Evolutionary conservation across 2,113 vertebrate genomes (phyloP).

Genomic region (Rissa tridactyla): DNA sequence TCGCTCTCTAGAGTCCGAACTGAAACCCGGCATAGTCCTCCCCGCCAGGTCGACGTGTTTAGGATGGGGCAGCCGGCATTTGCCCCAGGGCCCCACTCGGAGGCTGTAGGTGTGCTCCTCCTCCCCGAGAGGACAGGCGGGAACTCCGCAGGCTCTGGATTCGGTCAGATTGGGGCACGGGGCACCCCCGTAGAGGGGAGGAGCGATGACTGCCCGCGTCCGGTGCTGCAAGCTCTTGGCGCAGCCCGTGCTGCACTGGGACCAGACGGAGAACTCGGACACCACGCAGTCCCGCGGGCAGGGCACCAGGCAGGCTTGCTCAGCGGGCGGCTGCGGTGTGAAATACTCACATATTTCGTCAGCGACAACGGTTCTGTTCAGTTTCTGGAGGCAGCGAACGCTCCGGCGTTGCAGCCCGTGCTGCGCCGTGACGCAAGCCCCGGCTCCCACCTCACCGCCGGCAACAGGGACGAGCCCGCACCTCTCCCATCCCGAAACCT

Average conservation of each 20-base stretch:
- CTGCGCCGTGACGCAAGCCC: slow-evolving; percentile 87
- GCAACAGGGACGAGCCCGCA: slow-evolving; percentile 76
- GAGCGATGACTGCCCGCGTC: slow-evolving; percentile 80
- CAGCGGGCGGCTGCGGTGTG: slow-evolving; percentile 76
- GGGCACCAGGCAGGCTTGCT: slow-evolving; percentile 93
- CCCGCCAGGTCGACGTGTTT: slow-evolving; percentile 72
- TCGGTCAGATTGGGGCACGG: slow-evolving; percentile 88
- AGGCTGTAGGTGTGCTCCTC: slow-evolving; percentile 86
- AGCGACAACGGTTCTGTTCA: slow-evolving; percentile 81
- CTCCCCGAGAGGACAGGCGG: slow-evolving; percentile 78
- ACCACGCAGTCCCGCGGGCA: slow-evolving; percentile 93
- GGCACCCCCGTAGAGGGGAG: slow-evolving; percentile 87
- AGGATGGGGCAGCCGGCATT: slow-evolving; percentile 79
- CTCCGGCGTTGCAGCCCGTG: slow-evolving; percentile 88
- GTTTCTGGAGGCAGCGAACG: slow-evolving; percentile 83
- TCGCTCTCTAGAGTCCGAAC: slow-evolving; percentile 72
- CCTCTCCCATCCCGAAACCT: slow-evolving; percentile 85
- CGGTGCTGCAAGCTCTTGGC: slow-evolving; percentile 80
- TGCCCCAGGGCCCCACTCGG: slow-evolving; percentile 86
- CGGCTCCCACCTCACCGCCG: slow-evolving; percentile 63
- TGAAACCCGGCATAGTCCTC: slow-evolving; percentile 79
- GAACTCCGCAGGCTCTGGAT: slow-evolving; percentile 74
- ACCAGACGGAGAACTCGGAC: slow-evolving; percentile 89
- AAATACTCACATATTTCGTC: slow-evolving; percentile 90
- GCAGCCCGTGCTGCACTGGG: slow-evolving; percentile 81